These are phyloP conservation scores for Cyprinus carpio DNA, from an alignment of 2,113 vertebrate species.

Conservation along the genomic window DNA sequence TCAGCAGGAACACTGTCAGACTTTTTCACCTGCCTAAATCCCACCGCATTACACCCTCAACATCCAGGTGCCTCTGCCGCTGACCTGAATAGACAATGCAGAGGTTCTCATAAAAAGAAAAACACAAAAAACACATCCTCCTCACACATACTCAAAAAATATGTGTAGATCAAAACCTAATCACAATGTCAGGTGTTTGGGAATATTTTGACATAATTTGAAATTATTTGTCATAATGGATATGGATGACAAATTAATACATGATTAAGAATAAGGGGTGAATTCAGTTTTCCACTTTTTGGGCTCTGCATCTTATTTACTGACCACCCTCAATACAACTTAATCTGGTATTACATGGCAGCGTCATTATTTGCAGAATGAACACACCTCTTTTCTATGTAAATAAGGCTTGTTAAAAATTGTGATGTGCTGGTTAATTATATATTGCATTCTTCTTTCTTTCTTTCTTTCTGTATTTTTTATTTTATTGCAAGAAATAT, in stretches of 20 bases:
- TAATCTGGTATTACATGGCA: background rate
- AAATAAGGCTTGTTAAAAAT: background rate
- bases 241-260: background rate
- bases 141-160: background rate
- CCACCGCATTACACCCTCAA: conserved; percentile 63
- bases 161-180: background rate
- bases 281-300: background rate
- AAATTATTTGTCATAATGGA: background rate
- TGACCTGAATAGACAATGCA: conserved; percentile 42
- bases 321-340: background rate
- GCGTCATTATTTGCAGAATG: background rate
- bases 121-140: background rate
- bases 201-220: background rate
- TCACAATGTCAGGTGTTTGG: background rate
- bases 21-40: conserved; percentile 75
- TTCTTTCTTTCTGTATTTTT: too few species aligned
- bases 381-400: background rate
- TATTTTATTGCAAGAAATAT: too few species aligned
- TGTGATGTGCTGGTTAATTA: background rate
- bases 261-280: background rate
- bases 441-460: background rate
- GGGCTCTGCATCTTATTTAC: background rate
- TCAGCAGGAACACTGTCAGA: conserved; percentile 71
- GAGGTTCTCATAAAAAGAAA: background rate
- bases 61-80: conserved; percentile 34